Conservation (phyloP, 2,888 invertebrate genomes). For the Oeneis ivallda region DNA sequence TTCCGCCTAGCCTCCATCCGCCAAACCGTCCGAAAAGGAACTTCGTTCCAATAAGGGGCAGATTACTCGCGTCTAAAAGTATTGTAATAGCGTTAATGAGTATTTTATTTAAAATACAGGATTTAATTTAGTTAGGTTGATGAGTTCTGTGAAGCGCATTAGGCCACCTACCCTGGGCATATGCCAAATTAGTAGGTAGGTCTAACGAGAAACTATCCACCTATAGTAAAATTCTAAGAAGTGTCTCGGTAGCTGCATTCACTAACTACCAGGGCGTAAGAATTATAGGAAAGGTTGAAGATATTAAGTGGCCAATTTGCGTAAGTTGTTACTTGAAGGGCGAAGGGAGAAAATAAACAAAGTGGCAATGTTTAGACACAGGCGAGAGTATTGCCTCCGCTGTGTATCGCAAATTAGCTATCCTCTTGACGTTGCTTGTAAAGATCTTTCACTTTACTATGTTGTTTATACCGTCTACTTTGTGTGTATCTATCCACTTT, state of each 20-base stretch:
- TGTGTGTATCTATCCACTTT: neutral
- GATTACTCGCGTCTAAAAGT: neutral
- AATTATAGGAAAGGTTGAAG: conserved; percentile 26
- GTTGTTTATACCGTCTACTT: neutral
- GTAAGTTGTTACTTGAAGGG: conserved; percentile 30
- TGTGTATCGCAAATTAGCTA: conserved; percentile 31
- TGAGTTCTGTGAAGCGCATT: neutral
- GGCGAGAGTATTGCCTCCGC: conserved; percentile 17
- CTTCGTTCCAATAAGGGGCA: no score
- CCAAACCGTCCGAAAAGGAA: no score
- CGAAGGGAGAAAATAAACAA: conserved; percentile 31
- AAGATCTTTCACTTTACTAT: conserved; percentile 17
- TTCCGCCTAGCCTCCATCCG: no score
- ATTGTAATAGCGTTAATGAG: neutral
- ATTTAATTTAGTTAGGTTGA: no score
- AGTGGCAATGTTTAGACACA: conserved; percentile 28
- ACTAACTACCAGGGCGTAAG: conserved; percentile 18
- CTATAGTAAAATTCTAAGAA: conserved; percentile 8
- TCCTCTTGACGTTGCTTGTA: conserved; percentile 27
- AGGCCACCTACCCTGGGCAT: conserved; percentile 9
- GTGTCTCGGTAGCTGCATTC: conserved; percentile 4
- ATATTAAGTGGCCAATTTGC: conserved; percentile 31
- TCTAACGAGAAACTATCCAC: neutral
- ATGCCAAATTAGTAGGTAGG: conserved; percentile 6
- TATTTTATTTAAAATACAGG: no score